Base-by-base conservation (phyloP, 2,797 vertebrate species). In the Halcyon leucocephala region DNA sequence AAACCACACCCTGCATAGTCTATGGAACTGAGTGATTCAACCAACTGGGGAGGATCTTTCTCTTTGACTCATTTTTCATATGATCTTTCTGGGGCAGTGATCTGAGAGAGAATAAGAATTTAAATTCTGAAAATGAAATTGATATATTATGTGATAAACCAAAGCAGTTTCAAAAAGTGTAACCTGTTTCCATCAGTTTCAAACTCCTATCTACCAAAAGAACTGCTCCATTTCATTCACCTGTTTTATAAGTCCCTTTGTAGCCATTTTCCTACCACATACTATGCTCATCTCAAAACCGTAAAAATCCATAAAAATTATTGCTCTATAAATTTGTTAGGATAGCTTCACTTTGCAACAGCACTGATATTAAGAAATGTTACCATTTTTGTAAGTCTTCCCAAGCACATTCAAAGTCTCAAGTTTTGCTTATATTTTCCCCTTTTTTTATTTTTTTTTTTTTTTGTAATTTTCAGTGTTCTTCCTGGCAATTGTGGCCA, bases 401-500 rank as follows among this genome's bases (percentile, higher is more conserved):
- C 33, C 22, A 84, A 89, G 4, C 8, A 48, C 6, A 48, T 67
- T 67, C 24, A 37, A 22, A 69, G 2, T 16, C 4, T 67, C 15
- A 54, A 14, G 1, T 25, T 52, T 6, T 44, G 10, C 72, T 49
- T 26, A 44, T 33, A 9, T 31, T 28, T 6, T 10, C 7, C 37
- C 37, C 37, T 14, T 15, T 9, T 9, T 3, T 29, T 24, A 37
- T 28, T 29, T 35, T 25, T 48, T 35, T 18, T 18, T 46, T n/a
- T 24, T 22, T 22, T 14, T 67, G 72, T 22, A 14, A 7, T 42
- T 31, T 1, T 48, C 97, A 99, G 99, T 98, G 74, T 98, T 99
- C 95, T 93, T 98, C 57, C 67, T 98, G 79, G 95, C 99, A 88
- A 97, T 98, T 64, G 83, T 99, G 87, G 79, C 98, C 54, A 89